Percentiles rank a stretch among this genome's conserved stretches.
These are phyloP conservation scores for Pangasianodon hypophthalmus DNA, from an alignment of 2,113 vertebrate species.

Conservation along the genomic window DNA sequence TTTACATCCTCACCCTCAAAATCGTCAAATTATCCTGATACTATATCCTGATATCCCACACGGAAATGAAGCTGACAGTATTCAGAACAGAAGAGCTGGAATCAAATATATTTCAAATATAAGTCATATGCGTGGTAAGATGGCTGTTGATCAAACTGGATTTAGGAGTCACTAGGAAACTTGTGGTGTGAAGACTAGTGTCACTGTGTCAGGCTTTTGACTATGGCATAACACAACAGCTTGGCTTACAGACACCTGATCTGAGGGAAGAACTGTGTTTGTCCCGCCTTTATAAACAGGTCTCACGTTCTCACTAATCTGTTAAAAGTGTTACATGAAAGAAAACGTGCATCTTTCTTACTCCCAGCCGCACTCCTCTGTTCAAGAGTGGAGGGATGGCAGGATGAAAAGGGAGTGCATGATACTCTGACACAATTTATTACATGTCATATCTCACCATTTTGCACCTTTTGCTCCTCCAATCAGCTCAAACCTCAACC, in stretches of 20 bases:
- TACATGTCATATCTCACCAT: slow-evolving; percentile 10
- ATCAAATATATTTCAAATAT: not conserved
- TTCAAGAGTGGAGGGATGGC: slow-evolving; percentile 7
- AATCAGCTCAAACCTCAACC: not conserved
- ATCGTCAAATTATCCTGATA: too few species aligned
- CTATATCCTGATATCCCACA: not conserved
- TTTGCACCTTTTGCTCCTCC: not conserved
- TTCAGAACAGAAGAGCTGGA: not conserved
- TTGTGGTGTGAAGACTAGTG: not conserved
- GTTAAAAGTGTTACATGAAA: not conserved
- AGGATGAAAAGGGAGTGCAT: not conserved
- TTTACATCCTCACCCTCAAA: not conserved
- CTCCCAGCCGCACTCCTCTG: not conserved
- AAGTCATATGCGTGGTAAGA: not conserved
- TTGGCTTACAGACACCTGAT: slow-evolving; percentile 15
- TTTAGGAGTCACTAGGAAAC: not conserved
- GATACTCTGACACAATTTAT: slow-evolving; percentile 7
- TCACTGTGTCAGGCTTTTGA: not conserved
- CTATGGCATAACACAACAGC: not conserved
- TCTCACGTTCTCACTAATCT: not conserved
- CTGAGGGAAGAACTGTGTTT: not conserved
- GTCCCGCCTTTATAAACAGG: slow-evolving; percentile 15
- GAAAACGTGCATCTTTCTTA: not conserved
- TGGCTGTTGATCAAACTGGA: not conserved
- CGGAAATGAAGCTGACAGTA: not conserved